Percentiles rank a stretch among this genome's conserved stretches.
These are phyloP conservation scores for Mycteria americana DNA, from an alignment of 2,797 vertebrate genomes.

Conservation along the genomic window DNA sequence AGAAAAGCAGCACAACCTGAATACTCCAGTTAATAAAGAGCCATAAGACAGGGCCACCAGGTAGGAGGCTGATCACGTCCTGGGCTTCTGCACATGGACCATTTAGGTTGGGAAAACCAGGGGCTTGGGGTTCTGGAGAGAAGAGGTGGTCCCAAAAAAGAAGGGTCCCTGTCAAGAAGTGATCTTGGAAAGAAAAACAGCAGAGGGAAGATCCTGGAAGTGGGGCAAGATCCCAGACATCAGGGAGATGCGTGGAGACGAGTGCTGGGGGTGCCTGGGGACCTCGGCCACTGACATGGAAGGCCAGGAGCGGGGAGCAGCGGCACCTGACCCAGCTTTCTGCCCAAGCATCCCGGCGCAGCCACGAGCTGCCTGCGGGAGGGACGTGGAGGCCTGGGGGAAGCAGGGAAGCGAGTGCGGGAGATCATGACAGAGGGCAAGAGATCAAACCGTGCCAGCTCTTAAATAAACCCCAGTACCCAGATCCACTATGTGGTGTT, in stretches of 20 bases:
- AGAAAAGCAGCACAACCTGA: not conserved
- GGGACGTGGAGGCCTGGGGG: not conserved
- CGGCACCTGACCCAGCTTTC: not conserved
- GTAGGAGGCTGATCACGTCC: not conserved
- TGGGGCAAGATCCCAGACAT: not conserved
- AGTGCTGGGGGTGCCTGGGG: rapidly evolving
- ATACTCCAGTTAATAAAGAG: not conserved
- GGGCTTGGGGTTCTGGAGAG: not conserved
- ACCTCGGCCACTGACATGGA: not conserved
- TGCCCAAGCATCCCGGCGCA: rapidly evolving
- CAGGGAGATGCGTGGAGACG: not conserved
- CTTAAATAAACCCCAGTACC: not conserved
- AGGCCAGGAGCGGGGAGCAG: not conserved
- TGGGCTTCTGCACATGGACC: not conserved
- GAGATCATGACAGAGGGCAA: not conserved
- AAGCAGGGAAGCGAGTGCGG: not conserved
- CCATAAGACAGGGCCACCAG: not conserved
- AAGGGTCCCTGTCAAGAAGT: not conserved
- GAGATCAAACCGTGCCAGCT: not conserved
- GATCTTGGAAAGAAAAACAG: not conserved
- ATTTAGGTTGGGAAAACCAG: not conserved
- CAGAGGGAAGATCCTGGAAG: not conserved
- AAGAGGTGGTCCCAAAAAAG: not conserved
- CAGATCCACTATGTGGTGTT: not conserved
- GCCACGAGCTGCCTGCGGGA: rapidly evolving